Percentiles rank a stretch among this genome's conserved stretches.
Evolutionary conservation across 2,888 invertebrate species (phyloP).

Genomic region (Drosophila ustulata): DNA sequence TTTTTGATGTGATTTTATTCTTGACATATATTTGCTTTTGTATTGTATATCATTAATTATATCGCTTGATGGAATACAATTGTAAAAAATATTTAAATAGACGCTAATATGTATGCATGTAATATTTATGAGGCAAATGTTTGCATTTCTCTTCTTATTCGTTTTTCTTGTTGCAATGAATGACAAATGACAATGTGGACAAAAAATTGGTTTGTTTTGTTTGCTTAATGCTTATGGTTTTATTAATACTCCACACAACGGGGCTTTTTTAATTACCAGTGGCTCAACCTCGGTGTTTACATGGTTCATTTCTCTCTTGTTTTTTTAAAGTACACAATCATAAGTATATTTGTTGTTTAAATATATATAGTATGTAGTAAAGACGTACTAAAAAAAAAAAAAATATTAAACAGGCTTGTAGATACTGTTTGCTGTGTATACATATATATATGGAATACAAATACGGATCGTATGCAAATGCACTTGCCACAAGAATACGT

Average conservation of each 20-base stretch:
- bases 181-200: too few species aligned
- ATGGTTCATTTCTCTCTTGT: conserved; percentile 24
- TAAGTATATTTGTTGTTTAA: conserved; percentile 37
- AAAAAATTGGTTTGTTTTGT: conserved; percentile 29
- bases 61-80: conserved; percentile 60
- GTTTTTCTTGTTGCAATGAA: conserved; percentile 19
- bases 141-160: conserved; percentile 38
- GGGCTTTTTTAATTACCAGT: conserved; percentile 49
- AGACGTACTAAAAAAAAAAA: conserved; percentile 36
- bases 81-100: conserved; percentile 71
- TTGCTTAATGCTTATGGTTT: conserved; percentile 45
- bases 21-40: conserved; percentile 32
- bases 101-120: conserved; percentile 56
- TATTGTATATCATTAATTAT: conserved; percentile 26
- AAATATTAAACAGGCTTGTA: conserved; percentile 25
- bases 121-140: conserved; percentile 72
- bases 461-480: conserved; percentile 29
- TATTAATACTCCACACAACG: conserved; percentile 62
- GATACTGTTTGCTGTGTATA: conserved; percentile 32
- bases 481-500: conserved; percentile 53
- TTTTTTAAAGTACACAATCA: conserved; percentile 46
- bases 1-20: conserved; percentile 23
- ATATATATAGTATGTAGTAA: conserved; percentile 30
- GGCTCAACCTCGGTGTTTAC: conserved; percentile 69
- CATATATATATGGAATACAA: conserved; percentile 53